A percentile compares a stretch with the other conserved stretches of the same genome.
phyloP scores from a whole-genome alignment of 2,888 invertebrate genomes.

The Drosophila prostipennis region DNA sequence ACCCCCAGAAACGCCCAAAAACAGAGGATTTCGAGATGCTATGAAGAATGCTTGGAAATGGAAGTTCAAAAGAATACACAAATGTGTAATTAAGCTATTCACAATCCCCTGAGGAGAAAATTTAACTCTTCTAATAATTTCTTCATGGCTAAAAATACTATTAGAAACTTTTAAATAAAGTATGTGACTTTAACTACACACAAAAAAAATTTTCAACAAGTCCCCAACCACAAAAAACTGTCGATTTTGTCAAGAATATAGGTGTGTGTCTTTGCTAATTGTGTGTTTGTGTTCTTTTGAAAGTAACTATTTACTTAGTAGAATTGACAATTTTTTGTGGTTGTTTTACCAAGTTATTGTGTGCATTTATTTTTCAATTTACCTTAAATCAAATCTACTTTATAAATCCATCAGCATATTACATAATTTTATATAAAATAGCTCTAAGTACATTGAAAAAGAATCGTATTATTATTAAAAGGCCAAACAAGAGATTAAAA shows the following conservation, averaged over 20 bases:
- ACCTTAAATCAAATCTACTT: too few species aligned
- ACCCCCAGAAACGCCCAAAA: constrained; percentile 30
- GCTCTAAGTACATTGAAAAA: neutral
- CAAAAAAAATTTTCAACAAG: too few species aligned
- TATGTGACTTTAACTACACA: too few species aligned
- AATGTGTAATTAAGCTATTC: constrained; percentile 25
- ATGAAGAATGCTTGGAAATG: constrained; percentile 16
- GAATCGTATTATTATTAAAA: neutral
- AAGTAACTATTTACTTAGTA: too few species aligned
- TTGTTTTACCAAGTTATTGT: too few species aligned
- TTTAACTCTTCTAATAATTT: neutral
- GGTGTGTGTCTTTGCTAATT: too few species aligned
- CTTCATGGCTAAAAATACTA: neutral
- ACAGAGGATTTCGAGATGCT: neutral
- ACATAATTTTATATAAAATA: neutral
- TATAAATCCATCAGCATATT: too few species aligned
- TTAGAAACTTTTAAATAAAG: neutral
- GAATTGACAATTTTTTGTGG: too few species aligned
- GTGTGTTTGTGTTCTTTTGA: too few species aligned
- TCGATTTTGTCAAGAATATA: too few species aligned
- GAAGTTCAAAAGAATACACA: neutral
- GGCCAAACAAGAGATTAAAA: neutral
- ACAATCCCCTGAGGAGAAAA: neutral
- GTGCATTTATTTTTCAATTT: too few species aligned
- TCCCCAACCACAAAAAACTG: too few species aligned